Conservation (phyloP, 2,113 vertebrate species). For the Heterocephalus glaber region DNA sequence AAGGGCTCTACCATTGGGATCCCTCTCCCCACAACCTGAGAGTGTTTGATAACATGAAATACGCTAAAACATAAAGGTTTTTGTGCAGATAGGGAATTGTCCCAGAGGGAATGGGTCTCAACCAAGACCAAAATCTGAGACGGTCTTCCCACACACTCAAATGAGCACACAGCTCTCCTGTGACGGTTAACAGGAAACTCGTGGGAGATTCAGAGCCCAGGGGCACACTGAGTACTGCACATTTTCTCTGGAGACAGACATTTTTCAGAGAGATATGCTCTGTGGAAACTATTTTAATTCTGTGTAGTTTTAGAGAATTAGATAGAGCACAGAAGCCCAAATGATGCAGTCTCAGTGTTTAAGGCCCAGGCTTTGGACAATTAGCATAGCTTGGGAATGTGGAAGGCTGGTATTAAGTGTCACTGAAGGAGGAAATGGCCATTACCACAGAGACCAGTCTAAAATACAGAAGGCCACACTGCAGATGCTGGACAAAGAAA, state of each 20-base stretch:
- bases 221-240: neutral
- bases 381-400: neutral
- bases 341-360: neutral
- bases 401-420: neutral
- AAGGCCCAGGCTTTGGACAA: neutral
- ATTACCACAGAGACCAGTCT: neutral
- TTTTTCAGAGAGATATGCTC: neutral
- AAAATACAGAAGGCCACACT: neutral
- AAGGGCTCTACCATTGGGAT: neutral
- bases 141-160: neutral
- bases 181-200: neutral
- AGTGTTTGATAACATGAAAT: neutral
- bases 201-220: neutral
- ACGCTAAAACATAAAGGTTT: neutral
- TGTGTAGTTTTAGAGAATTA: constrained; percentile 25
- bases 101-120: neutral
- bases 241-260: neutral
- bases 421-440: neutral
- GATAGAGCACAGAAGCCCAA: neutral
- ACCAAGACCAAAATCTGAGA: neutral
- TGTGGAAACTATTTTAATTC: neutral
- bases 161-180: neutral
- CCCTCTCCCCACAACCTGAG: neutral
- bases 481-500: neutral
- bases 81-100: neutral